Percentiles rank a stretch among this genome's conserved stretches.
Evolutionary conservation across 1,140 invertebrate genomes (phyloP).

Genomic region (Episyrphus balteatus): DNA sequence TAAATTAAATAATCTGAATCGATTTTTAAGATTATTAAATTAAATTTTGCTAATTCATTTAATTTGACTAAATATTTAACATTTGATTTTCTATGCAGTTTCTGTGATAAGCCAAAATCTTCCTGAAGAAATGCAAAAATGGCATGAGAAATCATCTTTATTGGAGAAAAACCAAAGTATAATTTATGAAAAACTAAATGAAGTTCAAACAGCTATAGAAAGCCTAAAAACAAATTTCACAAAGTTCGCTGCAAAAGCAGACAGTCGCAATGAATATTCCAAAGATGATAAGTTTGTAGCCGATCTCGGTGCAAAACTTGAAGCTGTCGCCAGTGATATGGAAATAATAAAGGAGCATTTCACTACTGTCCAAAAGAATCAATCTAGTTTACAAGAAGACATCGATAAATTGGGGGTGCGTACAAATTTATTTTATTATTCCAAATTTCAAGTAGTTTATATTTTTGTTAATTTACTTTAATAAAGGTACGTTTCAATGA

Average conservation of each 20-base stretch:
- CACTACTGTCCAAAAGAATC: constrained; percentile 17
- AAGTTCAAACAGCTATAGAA: constrained; percentile 19
- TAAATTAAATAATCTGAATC: too few species aligned
- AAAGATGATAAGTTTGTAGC: constrained; percentile 31
- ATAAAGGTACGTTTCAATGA: neutral
- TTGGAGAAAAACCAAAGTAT: constrained; percentile 47
- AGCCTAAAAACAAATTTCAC: constrained; percentile 19
- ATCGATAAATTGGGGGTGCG: constrained; percentile 18
- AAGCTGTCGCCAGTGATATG: constrained; percentile 24
- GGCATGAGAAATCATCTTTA: constrained; percentile 46
- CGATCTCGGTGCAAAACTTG: constrained; percentile 32
- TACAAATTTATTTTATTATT: neutral
- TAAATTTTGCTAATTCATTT: too few species aligned
- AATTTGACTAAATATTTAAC: too few species aligned
- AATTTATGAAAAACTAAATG: constrained; percentile 18
- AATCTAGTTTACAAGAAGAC: constrained; percentile 18
- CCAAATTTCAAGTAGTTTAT: neutral
- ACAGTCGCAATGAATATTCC: constrained; percentile 21
- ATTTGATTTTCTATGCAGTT: constrained; percentile 36
- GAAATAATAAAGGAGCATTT: constrained; percentile 30
- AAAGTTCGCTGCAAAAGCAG: constrained; percentile 14
- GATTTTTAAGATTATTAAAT: too few species aligned
- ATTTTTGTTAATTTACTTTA: neutral
- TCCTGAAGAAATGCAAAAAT: constrained; percentile 48
- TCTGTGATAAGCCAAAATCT: constrained; percentile 47